Conservation (phyloP, 64 coral and sea anemone species). For the Platygyra sinensis region DNA sequence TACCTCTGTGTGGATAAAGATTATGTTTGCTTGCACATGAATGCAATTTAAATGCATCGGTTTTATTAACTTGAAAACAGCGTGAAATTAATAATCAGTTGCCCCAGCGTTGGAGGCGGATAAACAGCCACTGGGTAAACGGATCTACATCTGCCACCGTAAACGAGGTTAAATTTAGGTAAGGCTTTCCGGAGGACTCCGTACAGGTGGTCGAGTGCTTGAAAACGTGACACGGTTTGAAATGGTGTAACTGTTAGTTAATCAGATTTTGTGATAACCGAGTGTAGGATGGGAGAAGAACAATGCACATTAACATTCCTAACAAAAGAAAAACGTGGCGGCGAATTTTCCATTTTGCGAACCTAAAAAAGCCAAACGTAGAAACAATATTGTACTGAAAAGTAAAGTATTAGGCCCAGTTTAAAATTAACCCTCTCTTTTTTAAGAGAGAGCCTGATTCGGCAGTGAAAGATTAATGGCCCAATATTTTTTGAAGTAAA, state of each 20-base stretch:
- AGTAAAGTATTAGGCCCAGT: neutral
- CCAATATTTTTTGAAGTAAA: too few relatives aligned
- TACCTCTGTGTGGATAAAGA: slow-evolving; percentile 23
- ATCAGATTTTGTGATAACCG: neutral
- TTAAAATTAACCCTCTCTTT: neutral
- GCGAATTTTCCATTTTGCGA: neutral
- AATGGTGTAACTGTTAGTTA: neutral
- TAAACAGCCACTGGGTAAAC: neutral
- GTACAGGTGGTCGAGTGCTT: neutral
- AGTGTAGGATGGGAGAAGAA: neutral
- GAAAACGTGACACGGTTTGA: neutral
- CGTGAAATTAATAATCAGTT: neutral
- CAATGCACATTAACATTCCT: neutral
- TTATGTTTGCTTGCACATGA: slow-evolving; percentile 28
- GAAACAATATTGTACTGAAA: neutral
- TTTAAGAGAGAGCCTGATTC: neutral
- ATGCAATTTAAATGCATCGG: neutral
- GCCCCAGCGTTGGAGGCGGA: neutral
- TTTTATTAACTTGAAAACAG: slow-evolving; percentile 11
- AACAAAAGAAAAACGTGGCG: neutral
- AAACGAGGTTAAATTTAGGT: neutral
- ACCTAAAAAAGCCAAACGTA: neutral
- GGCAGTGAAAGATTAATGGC: too few relatives aligned
- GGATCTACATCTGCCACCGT: neutral
- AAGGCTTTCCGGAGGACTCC: neutral